phyloP scores from a whole-genome alignment of 2,797 vertebrate genomes.

The Pseudopleuronectes americanus region DNA sequence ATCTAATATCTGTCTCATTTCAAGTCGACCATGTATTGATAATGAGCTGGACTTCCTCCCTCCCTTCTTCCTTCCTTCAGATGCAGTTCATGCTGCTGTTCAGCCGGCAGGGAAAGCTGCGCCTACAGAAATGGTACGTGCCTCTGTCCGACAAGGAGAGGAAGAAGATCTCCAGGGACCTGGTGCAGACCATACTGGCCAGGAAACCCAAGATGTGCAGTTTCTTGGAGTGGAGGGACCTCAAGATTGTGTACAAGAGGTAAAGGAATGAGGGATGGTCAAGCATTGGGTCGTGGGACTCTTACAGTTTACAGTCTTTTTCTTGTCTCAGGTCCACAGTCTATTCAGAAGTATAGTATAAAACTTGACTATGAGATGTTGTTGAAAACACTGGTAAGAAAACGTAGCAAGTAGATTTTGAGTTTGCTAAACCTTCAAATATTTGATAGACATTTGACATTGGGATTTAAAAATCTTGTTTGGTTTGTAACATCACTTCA shows the following conservation, averaged over 20 bases:
- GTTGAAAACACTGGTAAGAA: no score
- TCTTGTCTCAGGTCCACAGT: no score
- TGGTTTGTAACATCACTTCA: no score
- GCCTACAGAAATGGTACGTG: constrained; percentile 99
- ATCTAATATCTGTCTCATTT: no score
- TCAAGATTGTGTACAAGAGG: constrained; percentile 99
- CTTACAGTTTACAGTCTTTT: neutral
- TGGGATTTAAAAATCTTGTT: no score
- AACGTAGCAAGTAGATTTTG: no score
- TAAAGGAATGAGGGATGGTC: constrained; percentile 46
- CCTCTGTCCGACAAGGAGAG: constrained; percentile 98
- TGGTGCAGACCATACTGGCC: constrained; percentile 97
- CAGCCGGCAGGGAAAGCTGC: constrained; percentile 98
- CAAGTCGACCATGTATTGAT: no score
- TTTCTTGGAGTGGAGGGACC: constrained; percentile 98
- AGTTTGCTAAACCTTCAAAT: no score
- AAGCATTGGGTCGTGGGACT: neutral
- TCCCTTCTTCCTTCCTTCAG: constrained; percentile 71
- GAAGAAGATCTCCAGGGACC: constrained; percentile 98
- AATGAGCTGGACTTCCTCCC: no score
- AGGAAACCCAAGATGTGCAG: constrained; percentile 99
- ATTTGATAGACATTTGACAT: no score
- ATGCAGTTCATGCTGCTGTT: constrained; percentile 99
- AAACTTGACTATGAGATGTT: no score
- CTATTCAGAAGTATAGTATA: no score